These are phyloP conservation scores for Tinamus major DNA, from an alignment of 2,797 vertebrate species.

Conservation along the genomic window DNA sequence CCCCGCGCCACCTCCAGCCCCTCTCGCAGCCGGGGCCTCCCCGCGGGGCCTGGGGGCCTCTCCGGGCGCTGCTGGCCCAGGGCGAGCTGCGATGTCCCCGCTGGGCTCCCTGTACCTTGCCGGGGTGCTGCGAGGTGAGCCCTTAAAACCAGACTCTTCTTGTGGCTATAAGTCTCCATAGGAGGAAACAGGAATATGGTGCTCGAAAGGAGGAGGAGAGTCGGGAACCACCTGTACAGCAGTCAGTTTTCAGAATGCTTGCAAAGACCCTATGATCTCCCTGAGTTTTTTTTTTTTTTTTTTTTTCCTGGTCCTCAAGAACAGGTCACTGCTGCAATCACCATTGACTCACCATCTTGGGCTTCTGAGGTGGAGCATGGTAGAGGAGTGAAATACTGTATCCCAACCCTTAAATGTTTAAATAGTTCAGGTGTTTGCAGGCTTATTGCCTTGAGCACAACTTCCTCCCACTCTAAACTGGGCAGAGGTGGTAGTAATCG, in stretches of 20 bases:
- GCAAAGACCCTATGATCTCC: background rate
- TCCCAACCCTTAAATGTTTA: background rate
- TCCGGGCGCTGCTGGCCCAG: background rate
- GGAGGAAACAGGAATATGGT: background rate
- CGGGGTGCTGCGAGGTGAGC: accelerated
- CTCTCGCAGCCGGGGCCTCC: background rate
- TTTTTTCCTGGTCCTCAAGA: background rate
- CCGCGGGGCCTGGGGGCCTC: background rate
- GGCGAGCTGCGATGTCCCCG: background rate
- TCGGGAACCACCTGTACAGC: background rate
- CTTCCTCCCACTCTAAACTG: background rate
- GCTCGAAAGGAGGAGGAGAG: background rate
- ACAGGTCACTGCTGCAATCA: accelerated
- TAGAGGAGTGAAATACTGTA: background rate
- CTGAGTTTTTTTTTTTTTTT: background rate
- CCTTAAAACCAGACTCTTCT: background rate
- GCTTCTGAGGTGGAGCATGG: background rate
- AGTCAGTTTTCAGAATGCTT: background rate
- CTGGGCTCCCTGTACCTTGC: background rate
- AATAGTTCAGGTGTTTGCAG: background rate
- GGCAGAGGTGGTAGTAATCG: accelerated
- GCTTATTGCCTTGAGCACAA: background rate
- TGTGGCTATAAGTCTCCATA: background rate
- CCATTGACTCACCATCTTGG: background rate
- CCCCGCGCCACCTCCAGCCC: background rate